Percentiles rank a stretch among this genome's conserved stretches.
phyloP scores from a whole-genome alignment of 2,113 vertebrate species.

The Riparia riparia region DNA sequence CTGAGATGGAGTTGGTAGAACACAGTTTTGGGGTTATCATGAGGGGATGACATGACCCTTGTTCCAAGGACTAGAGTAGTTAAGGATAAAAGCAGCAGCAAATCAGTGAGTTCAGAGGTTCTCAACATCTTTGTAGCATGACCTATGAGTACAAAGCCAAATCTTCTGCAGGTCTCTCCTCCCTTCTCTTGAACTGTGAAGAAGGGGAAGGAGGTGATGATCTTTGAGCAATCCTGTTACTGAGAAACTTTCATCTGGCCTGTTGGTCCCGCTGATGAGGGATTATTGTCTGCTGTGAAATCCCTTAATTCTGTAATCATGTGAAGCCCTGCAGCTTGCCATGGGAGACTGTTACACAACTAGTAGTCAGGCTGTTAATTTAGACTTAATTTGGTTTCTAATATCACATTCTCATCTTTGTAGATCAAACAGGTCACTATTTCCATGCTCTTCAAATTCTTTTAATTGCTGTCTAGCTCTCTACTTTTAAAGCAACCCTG shows the following conservation, averaged over 20 bases:
- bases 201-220: constrained; percentile 1
- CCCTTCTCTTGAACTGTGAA: not conserved
- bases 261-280: not conserved
- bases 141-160: not conserved
- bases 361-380: not conserved
- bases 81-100: not conserved
- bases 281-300: constrained; percentile 3
- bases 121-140: not conserved
- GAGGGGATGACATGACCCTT: not conserved
- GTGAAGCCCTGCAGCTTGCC: not conserved
- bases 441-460: not conserved
- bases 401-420: not conserved
- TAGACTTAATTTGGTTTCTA: not conserved
- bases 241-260: constrained; percentile 29
- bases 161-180: not conserved
- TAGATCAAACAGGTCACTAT: not conserved
- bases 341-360: not conserved
- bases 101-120: not conserved
- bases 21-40: not conserved
- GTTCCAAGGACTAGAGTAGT: not conserved
- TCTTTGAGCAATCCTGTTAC: constrained; percentile 19
- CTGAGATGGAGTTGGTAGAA: not conserved
- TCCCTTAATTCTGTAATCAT: not conserved
- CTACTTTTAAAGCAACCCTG: not conserved
- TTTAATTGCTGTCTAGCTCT: not conserved